A percentile compares a stretch with the other conserved stretches of the same genome.
These are phyloP conservation scores for Thamnophis elegans DNA, from an alignment of 2,797 vertebrate genomes.

Conservation along the genomic window DNA sequence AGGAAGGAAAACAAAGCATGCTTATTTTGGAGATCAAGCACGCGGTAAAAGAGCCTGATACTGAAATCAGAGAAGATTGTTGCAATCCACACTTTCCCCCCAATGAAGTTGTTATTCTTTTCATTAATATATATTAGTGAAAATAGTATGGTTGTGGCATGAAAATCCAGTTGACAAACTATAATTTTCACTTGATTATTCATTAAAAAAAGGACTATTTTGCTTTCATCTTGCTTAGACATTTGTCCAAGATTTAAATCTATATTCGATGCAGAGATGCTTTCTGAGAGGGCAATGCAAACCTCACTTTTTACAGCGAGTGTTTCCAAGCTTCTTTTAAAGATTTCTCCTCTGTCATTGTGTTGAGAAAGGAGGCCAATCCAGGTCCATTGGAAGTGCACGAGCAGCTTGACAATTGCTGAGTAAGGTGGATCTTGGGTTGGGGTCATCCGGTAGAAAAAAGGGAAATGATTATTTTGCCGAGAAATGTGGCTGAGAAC, in stretches of 20 bases:
- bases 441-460: not conserved
- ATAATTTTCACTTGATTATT: not conserved
- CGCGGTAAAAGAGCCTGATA: not conserved
- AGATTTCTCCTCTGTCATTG: not conserved
- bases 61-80: not conserved
- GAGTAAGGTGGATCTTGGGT: not conserved
- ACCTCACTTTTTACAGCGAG: not conserved
- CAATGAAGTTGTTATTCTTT: fast-evolving
- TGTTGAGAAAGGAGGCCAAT: not conserved
- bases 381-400: conserved; percentile 25
- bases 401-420: not conserved
- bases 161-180: not conserved
- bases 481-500: not conserved
- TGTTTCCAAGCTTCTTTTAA: not conserved
- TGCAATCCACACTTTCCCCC: conserved; percentile 1
- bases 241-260: not conserved
- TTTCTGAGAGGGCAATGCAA: not conserved
- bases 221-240: not conserved
- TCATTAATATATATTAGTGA: not conserved
- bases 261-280: not conserved
- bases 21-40: not conserved
- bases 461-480: not conserved
- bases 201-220: not conserved
- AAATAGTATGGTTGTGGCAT: not conserved
- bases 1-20: not conserved